Percentiles rank a stretch among this genome's conserved stretches.
Conservation (phyloP, 2,797 vertebrate species). For the Echeneis naucrates region DNA sequence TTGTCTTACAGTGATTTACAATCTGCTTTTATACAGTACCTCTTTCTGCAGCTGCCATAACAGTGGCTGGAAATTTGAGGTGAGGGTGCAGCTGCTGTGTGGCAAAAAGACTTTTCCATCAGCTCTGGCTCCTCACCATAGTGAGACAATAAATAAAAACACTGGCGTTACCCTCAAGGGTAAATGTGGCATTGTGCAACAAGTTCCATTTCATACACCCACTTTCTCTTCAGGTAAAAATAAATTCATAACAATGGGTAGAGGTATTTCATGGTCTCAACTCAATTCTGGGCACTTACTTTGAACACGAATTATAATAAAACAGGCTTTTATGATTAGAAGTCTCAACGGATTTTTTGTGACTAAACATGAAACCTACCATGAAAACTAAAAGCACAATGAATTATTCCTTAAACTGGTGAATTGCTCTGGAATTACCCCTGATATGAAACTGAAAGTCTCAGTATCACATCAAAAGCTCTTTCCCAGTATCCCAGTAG, state of each 20-base stretch:
- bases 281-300: not conserved
- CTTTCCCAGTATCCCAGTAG: not conserved
- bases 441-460: not conserved
- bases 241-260: not conserved
- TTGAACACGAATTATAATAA: not conserved
- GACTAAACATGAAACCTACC: not conserved
- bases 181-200: conserved; percentile 34
- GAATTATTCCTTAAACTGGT: not conserved
- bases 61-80: conserved; percentile 33
- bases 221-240: conserved; percentile 12
- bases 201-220: not conserved
- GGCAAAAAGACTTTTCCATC: conserved; percentile 19
- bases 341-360: not conserved
- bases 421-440: not conserved
- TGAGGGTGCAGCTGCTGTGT: conserved; percentile 49
- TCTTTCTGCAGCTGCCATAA: conserved; percentile 12
- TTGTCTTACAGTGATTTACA: not conserved
- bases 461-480: not conserved
- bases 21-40: conserved; percentile 2
- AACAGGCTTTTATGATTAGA: not conserved
- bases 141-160: conserved; percentile 64
- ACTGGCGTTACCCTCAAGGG: conserved; percentile 48
- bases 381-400: not conserved
- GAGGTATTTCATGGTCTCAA: not conserved
- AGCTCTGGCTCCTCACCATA: conserved; percentile 51